Percentiles rank a stretch among this genome's conserved stretches.
Evolutionary conservation across 2,888 invertebrate genomes (phyloP).

Genomic region (Erynnis tages): DNA sequence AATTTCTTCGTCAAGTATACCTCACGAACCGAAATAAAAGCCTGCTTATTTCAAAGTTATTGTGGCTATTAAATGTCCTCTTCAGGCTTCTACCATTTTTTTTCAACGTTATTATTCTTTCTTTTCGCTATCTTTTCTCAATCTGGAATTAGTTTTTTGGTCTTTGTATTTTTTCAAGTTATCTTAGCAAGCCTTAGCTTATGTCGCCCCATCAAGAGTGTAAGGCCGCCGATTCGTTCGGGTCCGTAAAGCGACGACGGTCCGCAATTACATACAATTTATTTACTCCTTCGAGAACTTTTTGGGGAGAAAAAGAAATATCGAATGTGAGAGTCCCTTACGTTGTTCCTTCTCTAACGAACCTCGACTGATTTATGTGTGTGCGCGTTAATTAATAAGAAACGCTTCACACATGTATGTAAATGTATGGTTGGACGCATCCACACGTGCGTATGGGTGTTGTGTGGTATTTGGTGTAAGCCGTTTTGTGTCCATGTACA

Average conservation of each 20-base stretch:
- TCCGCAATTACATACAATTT: conserved; percentile 66
- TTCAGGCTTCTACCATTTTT: too few species aligned
- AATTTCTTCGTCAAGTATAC: too few species aligned
- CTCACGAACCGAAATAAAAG: too few species aligned
- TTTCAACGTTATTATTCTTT: too few species aligned
- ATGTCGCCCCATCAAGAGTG: neutral
- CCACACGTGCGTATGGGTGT: conserved; percentile 42
- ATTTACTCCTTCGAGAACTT: conserved; percentile 53
- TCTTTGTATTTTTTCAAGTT: too few species aligned
- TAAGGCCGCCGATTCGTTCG: conserved; percentile 36
- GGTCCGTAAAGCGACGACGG: conserved; percentile 40
- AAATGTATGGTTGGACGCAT: conserved; percentile 42
- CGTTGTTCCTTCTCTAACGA: conserved; percentile 71
- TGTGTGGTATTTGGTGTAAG: conserved; percentile 29
- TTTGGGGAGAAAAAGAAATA: conserved; percentile 38
- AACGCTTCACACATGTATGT: conserved; percentile 55
- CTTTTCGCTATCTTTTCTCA: too few species aligned
- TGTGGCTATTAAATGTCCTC: too few species aligned
- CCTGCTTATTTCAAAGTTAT: too few species aligned
- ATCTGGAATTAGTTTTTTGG: too few species aligned
- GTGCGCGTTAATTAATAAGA: conserved; percentile 78
- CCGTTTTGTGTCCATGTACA: neutral
- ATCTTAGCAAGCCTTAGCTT: too few species aligned
- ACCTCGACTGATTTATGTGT: conserved; percentile 77
- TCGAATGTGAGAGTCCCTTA: conserved; percentile 62